Percentiles rank a stretch among this genome's conserved stretches.
Evolutionary conservation across 2,888 invertebrate species (phyloP).

Genomic region (Perithous albicinctus): DNA sequence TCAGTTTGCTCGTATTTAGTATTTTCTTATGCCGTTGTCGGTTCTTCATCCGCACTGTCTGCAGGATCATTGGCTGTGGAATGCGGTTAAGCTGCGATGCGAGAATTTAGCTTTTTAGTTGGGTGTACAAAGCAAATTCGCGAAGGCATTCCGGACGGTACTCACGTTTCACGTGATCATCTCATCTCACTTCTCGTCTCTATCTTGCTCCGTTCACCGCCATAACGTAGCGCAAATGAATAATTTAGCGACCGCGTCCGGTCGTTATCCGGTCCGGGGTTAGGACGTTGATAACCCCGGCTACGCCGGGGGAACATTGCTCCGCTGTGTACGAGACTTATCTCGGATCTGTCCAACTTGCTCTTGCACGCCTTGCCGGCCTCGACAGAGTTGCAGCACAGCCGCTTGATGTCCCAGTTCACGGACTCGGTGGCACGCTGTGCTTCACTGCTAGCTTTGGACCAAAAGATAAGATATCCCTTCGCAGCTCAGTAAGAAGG

Average conservation of each 20-base stretch:
- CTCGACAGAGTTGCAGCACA: conserved; percentile 36
- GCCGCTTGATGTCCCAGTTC: conserved; percentile 74
- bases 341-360: conserved; percentile 79
- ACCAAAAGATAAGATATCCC: conserved; percentile 72
- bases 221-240: conserved; percentile 77
- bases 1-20: neutral
- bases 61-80: conserved; percentile 2
- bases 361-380: conserved; percentile 58
- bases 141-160: conserved; percentile 1
- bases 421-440: conserved; percentile 62
- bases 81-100: conserved; percentile 2
- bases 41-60: neutral
- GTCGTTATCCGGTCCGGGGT: conserved; percentile 73
- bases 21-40: neutral
- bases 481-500: conserved; percentile 28
- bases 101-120: conserved; percentile 33
- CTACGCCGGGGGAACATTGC: conserved; percentile 44
- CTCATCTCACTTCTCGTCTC: conserved; percentile 41
- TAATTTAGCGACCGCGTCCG: conserved; percentile 81
- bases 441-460: conserved; percentile 46
- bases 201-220: conserved; percentile 42
- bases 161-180: conserved; percentile 42
- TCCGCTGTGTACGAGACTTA: conserved; percentile 74
- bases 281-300: conserved; percentile 80
- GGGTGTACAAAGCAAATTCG: conserved; percentile 42